Base-by-base conservation (phyloP, 2,888 invertebrate species). In the Sesia bembeciformis region DNA sequence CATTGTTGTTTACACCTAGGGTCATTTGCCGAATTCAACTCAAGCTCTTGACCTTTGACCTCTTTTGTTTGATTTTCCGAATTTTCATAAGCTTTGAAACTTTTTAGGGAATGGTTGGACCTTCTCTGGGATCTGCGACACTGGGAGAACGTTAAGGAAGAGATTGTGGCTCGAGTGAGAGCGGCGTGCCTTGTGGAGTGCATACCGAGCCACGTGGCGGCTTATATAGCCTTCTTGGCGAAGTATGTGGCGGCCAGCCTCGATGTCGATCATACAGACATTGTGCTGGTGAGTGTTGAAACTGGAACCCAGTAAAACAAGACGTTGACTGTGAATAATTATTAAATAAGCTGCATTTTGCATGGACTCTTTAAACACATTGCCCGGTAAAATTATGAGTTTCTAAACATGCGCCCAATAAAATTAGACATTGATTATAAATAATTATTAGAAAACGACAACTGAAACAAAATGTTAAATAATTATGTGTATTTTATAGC, bases 181-280 rank as follows among this genome's bases (percentile, higher is more conserved):
- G 94, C 96, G 61, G 98, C 98, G 0, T 95, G 97, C 73, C 94
- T 96, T 71, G 95, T 97, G 56, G 98, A 98, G 89, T 97, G 97
- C 66, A 94, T 94, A 68, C 96, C 97, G 0, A 85, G 91, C 0
- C 88, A 96, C 76, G 93, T 97, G 56, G 93, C 94, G 55, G 94
- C 95, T 49, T 98, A 98, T 80, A 93, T 98, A 55, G 92, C 92
- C 62, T 98, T 97, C 83, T 91, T 98, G 51, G 94, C 97, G 0
- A 88, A 92, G 3, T 94, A 96, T 76, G 94, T 94, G 0, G 76
- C 85, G 39, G 57, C 57, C 41, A 40, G 66, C 56, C 73, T 73
- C 52, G 58, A 58, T 40, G 39, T 50, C 4, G 74, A 76, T 61
- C 78, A 82, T 62, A 75, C 80, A 1, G 83, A 82, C 41, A 69